Base-by-base conservation (phyloP, 1,140 invertebrate genomes). In the Lordiphosa stackelbergi region DNA sequence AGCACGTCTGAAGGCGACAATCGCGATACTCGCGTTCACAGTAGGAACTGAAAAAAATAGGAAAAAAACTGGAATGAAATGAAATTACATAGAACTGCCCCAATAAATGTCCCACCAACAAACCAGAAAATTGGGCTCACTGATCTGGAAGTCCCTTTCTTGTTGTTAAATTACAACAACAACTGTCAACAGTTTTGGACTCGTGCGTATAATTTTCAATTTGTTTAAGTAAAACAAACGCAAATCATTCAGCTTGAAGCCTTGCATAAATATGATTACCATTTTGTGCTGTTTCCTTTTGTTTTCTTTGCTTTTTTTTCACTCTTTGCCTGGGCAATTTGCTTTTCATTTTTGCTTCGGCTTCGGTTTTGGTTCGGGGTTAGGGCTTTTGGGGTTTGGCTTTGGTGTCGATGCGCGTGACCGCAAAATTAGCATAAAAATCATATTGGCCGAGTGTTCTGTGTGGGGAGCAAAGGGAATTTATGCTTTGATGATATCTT, bases 1-100 rank as follows among this genome's bases (percentile, higher is more conserved):
- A 97, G 86, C 96, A 97, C 2, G 95, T 96, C 74, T 97, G 95
- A 1, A 97, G 90, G 7, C 93, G 90, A 77, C 95, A 96, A 81
- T 96, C 94, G 19, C 93, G 90, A 87, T 95, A 96, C 42, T 94
- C 92, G 43, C 95, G 89, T 77, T 96, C 95, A 85, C 95, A 96
- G 86, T 97, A 97, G 9, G 94, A 95, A 34, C 94, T 95, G 86
- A 0, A 73, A 85, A 6, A 8, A 28, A 53, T 63, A 48, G 19
- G 24, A 4, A 36, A 73, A 42, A 48, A 22, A 53, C 57, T 69
- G 46, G 51, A 5, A 31, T 69, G 53, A 63, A 73, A 68, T 85
- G 59, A 85, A 66, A 85, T 81, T 81, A 69, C 35, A 43, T 47
- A 36, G 35, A 43, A 35, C 43, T 47, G 41, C 56, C 38, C 37